phyloP scores from a whole-genome alignment of 1,140 invertebrate genomes.

The Drosophila bocki region DNA sequence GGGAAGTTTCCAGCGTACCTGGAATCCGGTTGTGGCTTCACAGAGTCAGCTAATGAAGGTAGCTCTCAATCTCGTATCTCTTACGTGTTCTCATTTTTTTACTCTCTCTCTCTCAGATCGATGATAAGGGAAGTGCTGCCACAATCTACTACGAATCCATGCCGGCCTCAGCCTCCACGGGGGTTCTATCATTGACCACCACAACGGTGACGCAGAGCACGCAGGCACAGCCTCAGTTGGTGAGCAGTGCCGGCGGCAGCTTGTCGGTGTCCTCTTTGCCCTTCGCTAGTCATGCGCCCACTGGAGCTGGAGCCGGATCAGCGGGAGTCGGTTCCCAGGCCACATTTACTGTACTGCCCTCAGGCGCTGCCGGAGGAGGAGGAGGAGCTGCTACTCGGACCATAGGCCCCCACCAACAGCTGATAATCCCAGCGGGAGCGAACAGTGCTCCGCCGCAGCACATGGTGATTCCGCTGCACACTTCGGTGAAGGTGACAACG shows the following conservation, averaged over 20 bases:
- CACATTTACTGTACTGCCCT: slow-evolving; percentile 80
- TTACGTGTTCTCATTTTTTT: neutral
- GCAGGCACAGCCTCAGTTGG: slow-evolving; percentile 70
- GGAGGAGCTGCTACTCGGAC: slow-evolving; percentile 55
- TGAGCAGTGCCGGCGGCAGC: slow-evolving; percentile 53
- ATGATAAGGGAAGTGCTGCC: slow-evolving; percentile 68
- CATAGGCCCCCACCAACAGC: slow-evolving; percentile 74
- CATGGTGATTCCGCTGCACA: slow-evolving; percentile 82
- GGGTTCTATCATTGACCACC: slow-evolving; percentile 78
- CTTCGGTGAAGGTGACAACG: slow-evolving; percentile 79
- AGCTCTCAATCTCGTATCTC: neutral
- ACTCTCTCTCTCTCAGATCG: slow-evolving; percentile 17
- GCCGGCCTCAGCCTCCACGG: slow-evolving; percentile 75
- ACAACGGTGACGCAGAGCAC: slow-evolving; percentile 78
- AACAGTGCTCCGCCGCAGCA: slow-evolving; percentile 64
- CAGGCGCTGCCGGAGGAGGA: slow-evolving; percentile 37
- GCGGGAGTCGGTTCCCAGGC: slow-evolving; percentile 64
- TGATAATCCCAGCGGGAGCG: slow-evolving; percentile 59
- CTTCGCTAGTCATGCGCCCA: slow-evolving; percentile 56
- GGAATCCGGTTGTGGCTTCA: slow-evolving; percentile 61
- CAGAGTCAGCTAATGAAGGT: slow-evolving; percentile 46
- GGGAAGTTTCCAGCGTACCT: slow-evolving; percentile 39
- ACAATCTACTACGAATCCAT: slow-evolving; percentile 84
- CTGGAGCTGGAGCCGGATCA: slow-evolving; percentile 28
- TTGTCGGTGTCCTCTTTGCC: slow-evolving; percentile 77